Evolutionary conservation across 2,113 vertebrate genomes (phyloP).

Genomic region (Vicugna pacos): DNA sequence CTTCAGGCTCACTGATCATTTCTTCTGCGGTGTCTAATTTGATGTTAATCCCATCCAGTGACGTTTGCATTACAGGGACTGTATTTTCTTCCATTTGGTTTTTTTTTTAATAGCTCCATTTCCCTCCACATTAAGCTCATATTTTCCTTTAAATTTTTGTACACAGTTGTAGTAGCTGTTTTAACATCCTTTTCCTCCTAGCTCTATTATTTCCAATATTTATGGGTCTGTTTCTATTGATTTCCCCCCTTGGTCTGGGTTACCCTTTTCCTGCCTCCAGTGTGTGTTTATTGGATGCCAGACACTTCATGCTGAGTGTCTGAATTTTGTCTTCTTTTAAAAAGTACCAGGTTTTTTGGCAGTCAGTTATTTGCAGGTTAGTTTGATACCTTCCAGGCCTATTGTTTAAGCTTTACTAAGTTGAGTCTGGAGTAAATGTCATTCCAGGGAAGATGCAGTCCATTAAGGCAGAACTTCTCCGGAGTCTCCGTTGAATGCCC

Average conservation of each 20-base stretch:
- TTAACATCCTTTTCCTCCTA: not conserved
- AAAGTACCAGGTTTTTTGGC: not conserved
- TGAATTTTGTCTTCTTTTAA: constrained; percentile 15
- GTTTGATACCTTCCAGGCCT: not conserved
- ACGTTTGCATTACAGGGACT: constrained; percentile 5
- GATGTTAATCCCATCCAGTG: constrained; percentile 15
- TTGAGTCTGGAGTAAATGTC: not conserved
- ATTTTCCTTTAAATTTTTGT: constrained; percentile 19
- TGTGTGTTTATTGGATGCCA: not conserved
- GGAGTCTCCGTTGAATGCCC: not conserved
- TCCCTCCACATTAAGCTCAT: not conserved
- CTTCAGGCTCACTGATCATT: constrained; percentile 10
- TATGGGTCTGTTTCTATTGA: not conserved
- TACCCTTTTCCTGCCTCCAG: not conserved
- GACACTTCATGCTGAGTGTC: not conserved
- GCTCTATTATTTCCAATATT: not conserved
- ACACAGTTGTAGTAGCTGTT: not conserved
- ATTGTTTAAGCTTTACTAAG: not conserved
- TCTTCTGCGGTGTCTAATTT: not conserved
- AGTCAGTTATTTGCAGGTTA: not conserved
- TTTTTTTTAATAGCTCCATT: constrained; percentile 8
- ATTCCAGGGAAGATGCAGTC: not conserved
- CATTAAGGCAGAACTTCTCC: not conserved
- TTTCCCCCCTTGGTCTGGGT: not conserved
- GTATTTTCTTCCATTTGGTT: not conserved